phyloP scores from a whole-genome alignment of 92 coral and sea anemone genomes.

The Epizoanthus ramosus region DNA sequence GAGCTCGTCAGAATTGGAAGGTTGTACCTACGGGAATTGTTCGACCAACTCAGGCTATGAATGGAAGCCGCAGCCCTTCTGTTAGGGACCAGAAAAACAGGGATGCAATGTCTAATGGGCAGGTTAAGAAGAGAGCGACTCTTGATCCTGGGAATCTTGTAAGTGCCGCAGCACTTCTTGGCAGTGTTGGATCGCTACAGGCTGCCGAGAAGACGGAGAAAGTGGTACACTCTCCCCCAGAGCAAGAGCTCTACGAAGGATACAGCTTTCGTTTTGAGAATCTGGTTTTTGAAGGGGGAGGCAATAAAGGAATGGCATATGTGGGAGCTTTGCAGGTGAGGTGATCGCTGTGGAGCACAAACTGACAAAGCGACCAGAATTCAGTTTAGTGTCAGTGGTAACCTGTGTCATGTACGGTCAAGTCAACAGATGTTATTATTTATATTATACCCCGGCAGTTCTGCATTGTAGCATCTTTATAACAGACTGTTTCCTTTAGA shows the following conservation, averaged over 20 bases:
- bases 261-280: constrained; percentile 85
- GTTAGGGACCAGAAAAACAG: background rate
- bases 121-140: constrained; percentile 27
- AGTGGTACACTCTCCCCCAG: constrained; percentile 58
- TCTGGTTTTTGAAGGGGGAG: constrained; percentile 97
- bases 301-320: constrained; percentile 98
- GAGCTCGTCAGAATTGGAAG: constrained; percentile 50
- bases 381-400: background rate
- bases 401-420: constrained; percentile 14
- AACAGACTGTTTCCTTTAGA: background rate
- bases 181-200: constrained; percentile 81
- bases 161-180: constrained; percentile 76
- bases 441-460: background rate
- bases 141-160: constrained; percentile 67
- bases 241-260: constrained; percentile 63
- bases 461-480: background rate
- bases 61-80: constrained; percentile 26
- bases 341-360: too few species aligned
- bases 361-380: background rate
- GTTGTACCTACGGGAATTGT: constrained; percentile 60
- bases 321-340: constrained; percentile 97
- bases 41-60: constrained; percentile 64
- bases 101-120: constrained; percentile 31
- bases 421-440: background rate
- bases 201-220: constrained; percentile 78